Conservation (phyloP, 2,888 invertebrate species). For the Blastobasis lacticolella region DNA sequence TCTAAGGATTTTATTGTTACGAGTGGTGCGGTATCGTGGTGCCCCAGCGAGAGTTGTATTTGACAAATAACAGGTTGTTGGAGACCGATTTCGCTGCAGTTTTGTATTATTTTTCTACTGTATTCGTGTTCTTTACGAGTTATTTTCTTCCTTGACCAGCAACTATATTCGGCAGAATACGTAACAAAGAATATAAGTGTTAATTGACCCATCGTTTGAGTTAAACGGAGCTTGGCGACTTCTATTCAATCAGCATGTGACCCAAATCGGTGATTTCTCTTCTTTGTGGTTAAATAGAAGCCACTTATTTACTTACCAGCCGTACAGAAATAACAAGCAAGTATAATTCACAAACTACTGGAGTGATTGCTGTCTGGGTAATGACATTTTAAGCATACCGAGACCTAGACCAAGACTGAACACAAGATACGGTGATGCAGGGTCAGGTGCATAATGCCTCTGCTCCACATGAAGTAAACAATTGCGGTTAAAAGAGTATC, state of each 20-base stretch:
- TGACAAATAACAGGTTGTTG: constrained; percentile 73
- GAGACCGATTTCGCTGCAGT: constrained; percentile 65
- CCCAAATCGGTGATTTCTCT: constrained; percentile 72
- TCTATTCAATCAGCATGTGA: constrained; percentile 69
- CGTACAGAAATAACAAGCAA: constrained; percentile 15
- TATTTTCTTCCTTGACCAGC: constrained; percentile 15
- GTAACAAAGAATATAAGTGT: constrained; percentile 14
- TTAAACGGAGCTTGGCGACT: constrained; percentile 33
- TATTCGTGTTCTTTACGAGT: constrained; percentile 20
- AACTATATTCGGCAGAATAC: constrained; percentile 9
- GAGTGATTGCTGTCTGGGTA: constrained; percentile 15
- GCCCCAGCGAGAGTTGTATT: constrained; percentile 53
- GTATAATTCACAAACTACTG: too few species aligned
- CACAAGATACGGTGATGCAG: constrained; percentile 47
- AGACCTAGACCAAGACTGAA: constrained; percentile 64
- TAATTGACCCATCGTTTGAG: constrained; percentile 13
- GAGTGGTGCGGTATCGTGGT: constrained; percentile 50
- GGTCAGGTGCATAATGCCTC: constrained; percentile 41
- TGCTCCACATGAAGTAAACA: constrained; percentile 4
- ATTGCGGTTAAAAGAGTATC: constrained; percentile 7
- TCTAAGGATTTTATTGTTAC: constrained; percentile 28
- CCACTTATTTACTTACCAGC: constrained; percentile 25
- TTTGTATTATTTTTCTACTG: constrained; percentile 47
- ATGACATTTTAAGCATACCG: constrained; percentile 47
- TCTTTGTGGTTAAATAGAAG: constrained; percentile 48